Conservation (phyloP, 2,113 vertebrate species). For the Azemiops feae region DNA sequence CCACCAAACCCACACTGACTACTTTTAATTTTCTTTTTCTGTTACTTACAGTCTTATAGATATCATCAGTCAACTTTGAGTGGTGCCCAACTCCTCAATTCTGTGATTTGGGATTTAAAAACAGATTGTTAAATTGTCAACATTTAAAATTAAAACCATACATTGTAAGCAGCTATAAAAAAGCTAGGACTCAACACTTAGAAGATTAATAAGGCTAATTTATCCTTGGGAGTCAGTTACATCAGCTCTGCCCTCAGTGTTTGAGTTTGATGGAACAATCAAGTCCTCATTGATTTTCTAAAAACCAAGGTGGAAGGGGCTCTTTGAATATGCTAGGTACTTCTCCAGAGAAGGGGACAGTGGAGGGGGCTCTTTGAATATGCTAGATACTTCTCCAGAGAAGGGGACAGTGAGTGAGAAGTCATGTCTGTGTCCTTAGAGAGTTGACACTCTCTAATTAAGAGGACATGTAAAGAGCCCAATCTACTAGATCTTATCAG, state of each 20-base stretch:
- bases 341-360: not conserved
- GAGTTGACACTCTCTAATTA: not conserved
- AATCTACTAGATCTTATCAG: not conserved
- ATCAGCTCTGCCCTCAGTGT: not conserved
- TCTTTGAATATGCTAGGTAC: not conserved
- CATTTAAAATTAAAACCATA: not conserved
- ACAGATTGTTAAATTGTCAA: not conserved
- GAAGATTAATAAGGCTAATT: not conserved
- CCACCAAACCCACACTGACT: not conserved
- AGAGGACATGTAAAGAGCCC: not conserved
- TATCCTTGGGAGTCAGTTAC: not conserved
- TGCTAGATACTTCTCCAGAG: not conserved
- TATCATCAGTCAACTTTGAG: not conserved
- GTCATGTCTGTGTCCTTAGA: not conserved
- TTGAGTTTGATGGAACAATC: not conserved
- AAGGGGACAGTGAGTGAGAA: not conserved
- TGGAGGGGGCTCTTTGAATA: not conserved
- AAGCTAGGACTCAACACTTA: not conserved
- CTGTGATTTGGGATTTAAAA: not conserved
- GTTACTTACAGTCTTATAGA: not conserved
- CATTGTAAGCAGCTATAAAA: not conserved
- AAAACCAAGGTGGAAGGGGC: not conserved
- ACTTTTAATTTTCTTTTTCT: not conserved
- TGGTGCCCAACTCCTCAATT: not conserved
- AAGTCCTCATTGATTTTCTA: not conserved